Percentiles rank a stretch among this genome's conserved stretches.
Evolutionary conservation across 2,797 vertebrate genomes (phyloP).

Genomic region (Loris lydekkerianus): DNA sequence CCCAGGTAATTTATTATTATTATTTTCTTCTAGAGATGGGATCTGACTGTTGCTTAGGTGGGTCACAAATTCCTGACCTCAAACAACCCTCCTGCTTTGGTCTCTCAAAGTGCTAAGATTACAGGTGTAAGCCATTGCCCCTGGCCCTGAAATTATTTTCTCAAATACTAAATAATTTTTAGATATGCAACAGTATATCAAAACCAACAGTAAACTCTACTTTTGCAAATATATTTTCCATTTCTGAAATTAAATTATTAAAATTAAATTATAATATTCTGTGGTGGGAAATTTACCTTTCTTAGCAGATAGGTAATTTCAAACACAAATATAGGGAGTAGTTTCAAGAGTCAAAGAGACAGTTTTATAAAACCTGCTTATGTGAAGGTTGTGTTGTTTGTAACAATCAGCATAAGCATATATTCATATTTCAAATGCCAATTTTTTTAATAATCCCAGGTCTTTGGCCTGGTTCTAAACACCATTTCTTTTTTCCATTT

Average conservation of each 20-base stretch:
- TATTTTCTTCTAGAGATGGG: neutral
- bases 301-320: neutral
- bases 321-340: neutral
- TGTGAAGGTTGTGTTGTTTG: neutral
- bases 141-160: neutral
- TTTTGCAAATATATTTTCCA: constrained; percentile 1
- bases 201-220: neutral
- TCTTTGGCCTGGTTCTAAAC: neutral
- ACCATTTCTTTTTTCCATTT: neutral
- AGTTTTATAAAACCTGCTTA: neutral
- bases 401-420: neutral
- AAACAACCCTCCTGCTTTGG: neutral
- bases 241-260: neutral
- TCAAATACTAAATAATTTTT: constrained; percentile 43
- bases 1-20: neutral
- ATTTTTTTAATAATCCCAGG: neutral
- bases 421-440: neutral
- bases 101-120: neutral
- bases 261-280: neutral
- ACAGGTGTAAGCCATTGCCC: neutral
- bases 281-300: neutral
- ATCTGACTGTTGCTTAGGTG: neutral
- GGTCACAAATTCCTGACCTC: neutral
- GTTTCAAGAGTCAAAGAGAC: neutral
- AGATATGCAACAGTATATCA: neutral